Evolutionary conservation across 2,888 invertebrate species (phyloP).

Genomic region (Epistrophella euchroma): DNA sequence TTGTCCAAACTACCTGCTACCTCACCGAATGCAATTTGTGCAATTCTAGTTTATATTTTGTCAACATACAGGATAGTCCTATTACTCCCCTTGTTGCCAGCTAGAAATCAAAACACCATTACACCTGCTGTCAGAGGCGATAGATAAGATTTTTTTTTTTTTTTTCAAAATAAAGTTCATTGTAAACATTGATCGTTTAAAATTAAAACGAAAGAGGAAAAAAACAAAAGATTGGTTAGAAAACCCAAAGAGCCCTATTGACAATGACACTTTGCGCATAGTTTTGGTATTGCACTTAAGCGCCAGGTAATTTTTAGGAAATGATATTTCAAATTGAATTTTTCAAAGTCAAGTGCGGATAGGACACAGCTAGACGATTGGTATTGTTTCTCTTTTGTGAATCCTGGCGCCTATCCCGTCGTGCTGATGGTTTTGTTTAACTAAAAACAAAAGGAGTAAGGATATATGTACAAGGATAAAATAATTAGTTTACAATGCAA

Average conservation of each 20-base stretch:
- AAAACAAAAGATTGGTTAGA: slow-evolving; percentile 32
- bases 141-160: background rate
- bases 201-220: background rate
- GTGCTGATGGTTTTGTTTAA: slow-evolving; percentile 39
- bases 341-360: slow-evolving; percentile 39
- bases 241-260: background rate
- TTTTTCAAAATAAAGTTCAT: slow-evolving; percentile 25
- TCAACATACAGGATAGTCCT: slow-evolving; percentile 15
- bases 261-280: slow-evolving; percentile 49
- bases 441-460: slow-evolving; percentile 28
- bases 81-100: slow-evolving; percentile 21
- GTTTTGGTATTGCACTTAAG: slow-evolving; percentile 55
- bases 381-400: slow-evolving; percentile 21
- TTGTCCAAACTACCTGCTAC: slow-evolving; percentile 43
- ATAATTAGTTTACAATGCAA: slow-evolving; percentile 41
- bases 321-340: background rate
- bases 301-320: slow-evolving; percentile 47
- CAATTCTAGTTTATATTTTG: slow-evolving; percentile 30
- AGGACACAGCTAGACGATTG: slow-evolving; percentile 49
- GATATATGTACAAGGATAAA: slow-evolving; percentile 13
- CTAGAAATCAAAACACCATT: slow-evolving; percentile 53
- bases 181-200: slow-evolving; percentile 58
- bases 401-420: slow-evolving; percentile 65
- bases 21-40: slow-evolving; percentile 13
- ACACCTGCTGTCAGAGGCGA: slow-evolving; percentile 50